A percentile compares a stretch with the other conserved stretches of the same genome.
These are phyloP conservation scores for Lophotis ruficrista DNA, from an alignment of 2,113 vertebrate genomes.

Conservation along the genomic window DNA sequence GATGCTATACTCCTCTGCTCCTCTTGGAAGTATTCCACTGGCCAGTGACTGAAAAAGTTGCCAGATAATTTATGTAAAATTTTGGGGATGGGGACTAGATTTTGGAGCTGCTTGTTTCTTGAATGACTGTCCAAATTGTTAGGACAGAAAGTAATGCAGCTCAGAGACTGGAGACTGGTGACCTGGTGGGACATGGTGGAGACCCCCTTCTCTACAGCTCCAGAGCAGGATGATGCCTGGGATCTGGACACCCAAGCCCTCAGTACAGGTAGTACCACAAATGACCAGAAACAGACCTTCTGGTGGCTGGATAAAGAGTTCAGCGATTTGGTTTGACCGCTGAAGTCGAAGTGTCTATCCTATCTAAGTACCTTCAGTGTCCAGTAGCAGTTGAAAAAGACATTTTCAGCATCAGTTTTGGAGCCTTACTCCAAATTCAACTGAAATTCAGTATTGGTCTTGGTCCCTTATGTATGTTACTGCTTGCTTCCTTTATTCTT, in stretches of 20 bases:
- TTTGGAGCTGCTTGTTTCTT: not conserved
- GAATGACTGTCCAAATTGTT: not conserved
- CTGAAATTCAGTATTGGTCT: not conserved
- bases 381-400: not conserved
- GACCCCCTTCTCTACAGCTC: not conserved
- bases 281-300: not conserved
- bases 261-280: not conserved
- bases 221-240: not conserved
- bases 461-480: not conserved
- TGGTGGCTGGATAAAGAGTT: not conserved
- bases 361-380: not conserved
- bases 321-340: not conserved
- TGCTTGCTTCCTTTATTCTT: not conserved
- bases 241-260: not conserved
- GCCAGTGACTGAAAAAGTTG: not conserved
- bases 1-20: not conserved
- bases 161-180: not conserved
- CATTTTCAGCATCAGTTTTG: not conserved
- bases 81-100: not conserved
- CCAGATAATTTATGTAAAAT: not conserved
- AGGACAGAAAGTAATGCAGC: not conserved
- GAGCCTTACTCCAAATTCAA: not conserved
- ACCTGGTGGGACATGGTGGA: not conserved
- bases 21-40: not conserved
- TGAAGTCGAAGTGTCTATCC: not conserved